Percentiles rank a stretch among this genome's conserved stretches.
Evolutionary conservation across 2,113 vertebrate species (phyloP).

Genomic region (Scalopus aquaticus): DNA sequence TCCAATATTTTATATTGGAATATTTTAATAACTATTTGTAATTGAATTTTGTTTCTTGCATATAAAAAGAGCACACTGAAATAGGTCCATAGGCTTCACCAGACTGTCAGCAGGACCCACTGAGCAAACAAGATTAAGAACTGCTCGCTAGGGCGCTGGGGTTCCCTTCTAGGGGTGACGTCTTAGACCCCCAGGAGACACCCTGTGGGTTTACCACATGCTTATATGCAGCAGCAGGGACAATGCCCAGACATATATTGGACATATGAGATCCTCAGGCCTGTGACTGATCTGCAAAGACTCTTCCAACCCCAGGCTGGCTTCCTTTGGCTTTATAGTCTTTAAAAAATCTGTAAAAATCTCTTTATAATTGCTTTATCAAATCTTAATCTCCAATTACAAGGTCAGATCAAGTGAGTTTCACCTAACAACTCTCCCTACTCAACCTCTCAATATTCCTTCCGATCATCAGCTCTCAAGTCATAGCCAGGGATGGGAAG

Average conservation of each 20-base stretch:
- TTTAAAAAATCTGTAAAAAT: neutral
- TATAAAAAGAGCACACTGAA: neutral
- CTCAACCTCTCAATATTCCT: neutral
- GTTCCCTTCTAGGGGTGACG: neutral
- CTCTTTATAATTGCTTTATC: neutral
- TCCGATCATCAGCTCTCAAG: neutral
- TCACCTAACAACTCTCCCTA: neutral
- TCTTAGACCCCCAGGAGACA: neutral
- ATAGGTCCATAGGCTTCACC: neutral
- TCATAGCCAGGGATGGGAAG: neutral
- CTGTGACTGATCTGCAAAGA: neutral
- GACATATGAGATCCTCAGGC: neutral
- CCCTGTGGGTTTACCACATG: neutral
- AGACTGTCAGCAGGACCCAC: neutral
- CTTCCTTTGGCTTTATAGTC: neutral
- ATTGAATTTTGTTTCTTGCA: neutral
- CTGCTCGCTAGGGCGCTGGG: neutral
- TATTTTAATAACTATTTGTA: neutral
- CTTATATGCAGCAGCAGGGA: neutral
- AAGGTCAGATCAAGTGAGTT: neutral
- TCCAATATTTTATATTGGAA: neutral
- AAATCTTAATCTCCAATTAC: neutral
- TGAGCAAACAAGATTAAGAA: neutral
- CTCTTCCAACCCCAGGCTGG: neutral
- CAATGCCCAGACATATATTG: neutral